Evolutionary conservation across 2,888 invertebrate species (phyloP).

Genomic region (Polydrusus pterygomalis): DNA sequence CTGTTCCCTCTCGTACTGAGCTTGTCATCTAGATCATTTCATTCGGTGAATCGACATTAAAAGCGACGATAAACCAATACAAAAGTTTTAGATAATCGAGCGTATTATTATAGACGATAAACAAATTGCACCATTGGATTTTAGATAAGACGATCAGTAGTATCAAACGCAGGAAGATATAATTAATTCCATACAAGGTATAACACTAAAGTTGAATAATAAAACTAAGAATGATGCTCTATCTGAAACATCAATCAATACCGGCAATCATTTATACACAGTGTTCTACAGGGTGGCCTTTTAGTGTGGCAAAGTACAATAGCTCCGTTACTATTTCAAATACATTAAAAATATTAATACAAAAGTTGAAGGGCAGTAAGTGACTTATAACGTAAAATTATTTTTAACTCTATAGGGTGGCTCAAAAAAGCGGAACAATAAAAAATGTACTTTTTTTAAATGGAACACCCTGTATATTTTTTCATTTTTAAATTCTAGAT

Average conservation of each 20-base stretch:
- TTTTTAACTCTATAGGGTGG: no score
- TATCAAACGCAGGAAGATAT: neutral
- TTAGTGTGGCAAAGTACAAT: no score
- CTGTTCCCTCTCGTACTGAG: neutral
- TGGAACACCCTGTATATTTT: no score
- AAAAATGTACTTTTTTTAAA: no score
- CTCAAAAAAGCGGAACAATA: no score
- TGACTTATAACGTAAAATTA: no score
- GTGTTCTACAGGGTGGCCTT: no score
- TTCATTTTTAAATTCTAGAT: no score
- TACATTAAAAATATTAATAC: no score
- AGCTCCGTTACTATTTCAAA: no score
- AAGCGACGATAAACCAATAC: neutral
- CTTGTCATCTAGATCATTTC: neutral
- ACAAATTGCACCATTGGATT: neutral
- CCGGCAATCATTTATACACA: no score
- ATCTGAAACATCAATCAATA: neutral
- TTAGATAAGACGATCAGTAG: neutral
- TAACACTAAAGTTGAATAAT: neutral
- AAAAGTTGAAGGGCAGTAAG: no score
- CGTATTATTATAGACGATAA: neutral
- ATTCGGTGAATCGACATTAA: neutral
- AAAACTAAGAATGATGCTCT: neutral
- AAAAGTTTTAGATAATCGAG: neutral
- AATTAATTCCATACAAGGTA: neutral